phyloP scores from a whole-genome alignment of 2,888 invertebrate genomes.

The Operophtera brumata region DNA sequence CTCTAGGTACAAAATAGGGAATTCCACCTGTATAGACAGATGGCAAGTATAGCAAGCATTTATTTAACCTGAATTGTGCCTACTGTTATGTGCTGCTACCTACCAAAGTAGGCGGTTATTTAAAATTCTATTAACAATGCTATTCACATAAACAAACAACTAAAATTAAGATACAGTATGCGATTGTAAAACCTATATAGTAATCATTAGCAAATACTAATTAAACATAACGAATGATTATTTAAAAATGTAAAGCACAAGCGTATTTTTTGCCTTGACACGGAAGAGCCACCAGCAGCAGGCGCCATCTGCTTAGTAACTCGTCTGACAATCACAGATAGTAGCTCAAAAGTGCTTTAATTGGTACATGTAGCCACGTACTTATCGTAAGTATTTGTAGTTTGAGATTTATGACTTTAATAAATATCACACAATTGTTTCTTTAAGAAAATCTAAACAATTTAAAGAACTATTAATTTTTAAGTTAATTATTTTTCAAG shows the following conservation, averaged over 20 bases:
- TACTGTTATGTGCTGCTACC: too few species aligned
- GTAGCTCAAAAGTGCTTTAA: slow-evolving; percentile 46
- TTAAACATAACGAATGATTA: slow-evolving; percentile 18
- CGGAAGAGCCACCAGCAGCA: slow-evolving; percentile 58
- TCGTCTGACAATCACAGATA: slow-evolving; percentile 70
- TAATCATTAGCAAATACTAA: slow-evolving; percentile 11
- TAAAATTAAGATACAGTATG: too few species aligned
- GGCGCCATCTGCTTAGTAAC: slow-evolving; percentile 75
- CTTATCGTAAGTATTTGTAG: slow-evolving; percentile 33
- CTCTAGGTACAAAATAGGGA: too few species aligned
- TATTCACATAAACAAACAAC: too few species aligned
- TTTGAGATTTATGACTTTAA: slow-evolving; percentile 39
- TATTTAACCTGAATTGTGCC: background rate
- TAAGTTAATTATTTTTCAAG: too few species aligned
- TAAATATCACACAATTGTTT: slow-evolving; percentile 24
- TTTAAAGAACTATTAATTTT: background rate
- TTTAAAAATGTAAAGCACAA: slow-evolving; percentile 27
- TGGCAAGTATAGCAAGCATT: background rate
- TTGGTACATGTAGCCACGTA: slow-evolving; percentile 46
- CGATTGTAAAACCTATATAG: too few species aligned
- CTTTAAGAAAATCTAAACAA: background rate
- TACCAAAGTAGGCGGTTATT: too few species aligned
- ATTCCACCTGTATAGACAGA: too few species aligned
- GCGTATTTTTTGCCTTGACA: slow-evolving; percentile 48
- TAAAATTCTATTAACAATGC: too few species aligned